Percentiles rank a stretch among this genome's conserved stretches.
These are phyloP conservation scores for Sisyra terminalis DNA, from an alignment of 2,888 invertebrate genomes.

Conservation along the genomic window DNA sequence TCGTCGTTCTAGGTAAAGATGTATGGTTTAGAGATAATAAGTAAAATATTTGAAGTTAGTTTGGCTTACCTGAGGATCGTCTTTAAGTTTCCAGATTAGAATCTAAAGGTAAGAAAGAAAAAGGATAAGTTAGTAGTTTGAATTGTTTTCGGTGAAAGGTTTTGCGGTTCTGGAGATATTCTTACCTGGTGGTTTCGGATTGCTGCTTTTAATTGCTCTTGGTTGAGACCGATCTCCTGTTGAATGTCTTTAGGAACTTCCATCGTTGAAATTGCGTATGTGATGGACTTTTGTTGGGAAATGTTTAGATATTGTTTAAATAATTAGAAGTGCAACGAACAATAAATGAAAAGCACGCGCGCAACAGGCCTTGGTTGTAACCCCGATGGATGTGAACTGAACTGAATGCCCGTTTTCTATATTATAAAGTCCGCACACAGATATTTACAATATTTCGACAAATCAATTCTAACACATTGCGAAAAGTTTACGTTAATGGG, in stretches of 20 bases:
- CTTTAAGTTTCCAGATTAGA: conserved; percentile 19
- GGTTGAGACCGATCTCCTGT: conserved; percentile 23
- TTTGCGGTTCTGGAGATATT: not conserved
- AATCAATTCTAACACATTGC: no score
- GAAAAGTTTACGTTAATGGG: no score
- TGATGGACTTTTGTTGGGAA: not conserved
- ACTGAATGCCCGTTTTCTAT: not conserved
- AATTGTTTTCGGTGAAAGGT: not conserved
- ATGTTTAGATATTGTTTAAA: no score
- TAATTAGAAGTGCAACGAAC: no score
- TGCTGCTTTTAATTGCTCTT: conserved; percentile 24
- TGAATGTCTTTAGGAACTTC: conserved; percentile 25
- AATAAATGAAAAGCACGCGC: conserved; percentile 4
- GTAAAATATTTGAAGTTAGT: not conserved
- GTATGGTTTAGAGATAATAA: not conserved
- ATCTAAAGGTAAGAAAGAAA: conserved; percentile 19
- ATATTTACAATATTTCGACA: no score
- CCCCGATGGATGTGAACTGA: not conserved
- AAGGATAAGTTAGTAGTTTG: not conserved
- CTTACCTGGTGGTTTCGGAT: conserved; percentile 28
- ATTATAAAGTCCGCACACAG: no score
- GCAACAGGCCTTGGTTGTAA: conserved; percentile 6
- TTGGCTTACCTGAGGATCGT: conserved; percentile 21
- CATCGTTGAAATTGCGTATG: conserved; percentile 18
- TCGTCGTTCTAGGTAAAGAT: conserved; percentile 19